Base-by-base conservation (phyloP, 1,140 invertebrate genomes). In the Manduca sexta region DNA sequence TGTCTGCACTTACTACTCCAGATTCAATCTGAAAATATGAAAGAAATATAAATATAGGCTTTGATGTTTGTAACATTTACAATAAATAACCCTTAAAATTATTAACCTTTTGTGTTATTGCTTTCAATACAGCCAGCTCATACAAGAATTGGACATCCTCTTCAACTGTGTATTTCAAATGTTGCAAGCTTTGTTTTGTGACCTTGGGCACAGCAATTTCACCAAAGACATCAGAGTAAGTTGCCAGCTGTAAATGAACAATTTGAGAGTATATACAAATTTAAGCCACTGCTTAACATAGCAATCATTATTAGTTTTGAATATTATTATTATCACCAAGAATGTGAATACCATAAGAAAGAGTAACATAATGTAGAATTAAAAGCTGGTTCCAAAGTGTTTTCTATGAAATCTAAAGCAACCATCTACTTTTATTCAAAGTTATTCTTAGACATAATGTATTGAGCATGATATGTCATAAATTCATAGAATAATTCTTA, bases 111-210 rank as follows among this genome's bases (percentile, higher is more conserved):
- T 88, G 81, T 49, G 88, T 88, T 41, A 92, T 88, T 40, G 87
- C 86, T 64, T 89, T 88, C 10, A 93, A 79, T 31, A 89, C 75
- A 56, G 89, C 88, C 13, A 93, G 73, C 74, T 93, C 90, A 61
- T 89, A 85, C 1, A 93, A 70, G 64, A 92, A 93, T 54, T 89
- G 87, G 16, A 88, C 86, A 64, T 93, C 91, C 53, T 90, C 90
- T 21, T 90, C 89, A 31, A 92, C 89, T 17, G 33, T 74, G 60
- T 26, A 86, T 77, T 75, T 92, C 89, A 52, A 91, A 64, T 76
- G 89, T 71, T 64, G 88, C 76, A 60, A 87, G 72, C 44, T 73
- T 62, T 52, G 65, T 39, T 73, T 87, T 54, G 49, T 61, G 34
- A 79, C 73, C 64, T 88, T 87, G 31, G 82, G 74, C 41, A 70